Evolutionary conservation across 2,888 invertebrate species (phyloP), one percentile per base, ranked within the genome.

Genomic region (Troides aeacus): DNA sequence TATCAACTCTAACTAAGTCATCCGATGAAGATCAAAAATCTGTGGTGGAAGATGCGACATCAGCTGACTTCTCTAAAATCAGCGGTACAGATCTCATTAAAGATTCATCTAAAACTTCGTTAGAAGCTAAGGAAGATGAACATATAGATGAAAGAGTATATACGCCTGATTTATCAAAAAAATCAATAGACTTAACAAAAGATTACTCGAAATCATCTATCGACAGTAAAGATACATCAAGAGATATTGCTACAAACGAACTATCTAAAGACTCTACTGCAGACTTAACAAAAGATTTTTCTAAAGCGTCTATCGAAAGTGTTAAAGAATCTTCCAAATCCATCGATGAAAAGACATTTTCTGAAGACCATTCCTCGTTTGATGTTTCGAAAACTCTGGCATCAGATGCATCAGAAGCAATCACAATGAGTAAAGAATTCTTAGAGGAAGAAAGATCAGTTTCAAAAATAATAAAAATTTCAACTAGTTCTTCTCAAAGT

Each of bases 181-280:
- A 92, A 75, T 92, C 92, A 0, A 78, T 92, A 46, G 92, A 92
- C 72, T 76, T 92, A 70, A 91, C 91, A 10, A 92, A 92, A 78
- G 92, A 92, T 76, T 92, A 91, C 72, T 92, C 92, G 1, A 92
- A 92, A 76, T 92, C 92, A 23, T 92, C 92, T 42, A 91, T 92
- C 60, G 92, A 92, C 72, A 92, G 92, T 75, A 92, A 92, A 81
- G 92, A 92, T 72, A 92, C 92, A 0, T 92, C 92, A 2, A 83
- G 90, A 79, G 92, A 92, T 78, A 92, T 92, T 81, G 91, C 92
- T 18, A 92, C 92, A 18, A 92, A 92, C 76, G 92, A 92, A 75
- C 71, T 92, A 58, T 92, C 92, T 4, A 92, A 92, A 81, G 92
- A 92, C 75, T 92, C 92, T n/a, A 92, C 92, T 1, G 86, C 88